Base-by-base conservation (phyloP, 2,888 invertebrate species). In the Melangyna quadrimaculata region DNA sequence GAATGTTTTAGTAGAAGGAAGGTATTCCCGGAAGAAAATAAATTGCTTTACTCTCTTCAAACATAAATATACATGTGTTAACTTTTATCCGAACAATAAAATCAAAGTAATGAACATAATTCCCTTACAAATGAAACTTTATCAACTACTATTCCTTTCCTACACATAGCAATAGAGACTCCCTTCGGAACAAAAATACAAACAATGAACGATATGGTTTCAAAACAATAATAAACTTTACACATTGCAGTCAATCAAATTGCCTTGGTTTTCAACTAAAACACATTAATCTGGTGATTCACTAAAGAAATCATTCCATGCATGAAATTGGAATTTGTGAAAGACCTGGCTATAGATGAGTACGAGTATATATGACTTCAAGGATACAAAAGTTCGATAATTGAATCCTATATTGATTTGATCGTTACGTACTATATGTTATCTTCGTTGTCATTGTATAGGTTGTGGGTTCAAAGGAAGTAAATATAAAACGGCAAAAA, bases 271-370 rank as follows among this genome's bases (percentile, higher is more conserved):
- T 22, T 12, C 19, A 67, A 67, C 48, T 59, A n/a, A 45, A 67
- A 48, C 65, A 32, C 32, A 67, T 67, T 67, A 45, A 67, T 67
- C 32, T 32, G 19, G 22, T 48, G 40, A 29, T n/a, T 67, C 32
- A 32, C 19, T 48, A 29, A 19, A 45, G 24, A 57, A 67, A 67
- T 57, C 27, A 67, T 59, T 69, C 29, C 37, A 77, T 77, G 69
- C 69, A 57, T 77, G 55, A 59, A 57, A 69, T 69, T 69, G 59
- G 19, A 57, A 77, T 59, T 77, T 45, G 10, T 17, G 7, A 22
- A 65, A 43, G 6, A 35, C 14, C 12, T 8, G n/a, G n/a, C n/a
- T n/a, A n/a, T n/a, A n/a, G n/a, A n/a, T n/a, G n/a, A n/a, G n/a
- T n/a, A n/a, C n/a, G n/a, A n/a, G n/a, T n/a, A n/a, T 32, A 32